Base-by-base conservation (phyloP, 92 coral and sea anemone species). In the Desmophyllum pertusum region DNA sequence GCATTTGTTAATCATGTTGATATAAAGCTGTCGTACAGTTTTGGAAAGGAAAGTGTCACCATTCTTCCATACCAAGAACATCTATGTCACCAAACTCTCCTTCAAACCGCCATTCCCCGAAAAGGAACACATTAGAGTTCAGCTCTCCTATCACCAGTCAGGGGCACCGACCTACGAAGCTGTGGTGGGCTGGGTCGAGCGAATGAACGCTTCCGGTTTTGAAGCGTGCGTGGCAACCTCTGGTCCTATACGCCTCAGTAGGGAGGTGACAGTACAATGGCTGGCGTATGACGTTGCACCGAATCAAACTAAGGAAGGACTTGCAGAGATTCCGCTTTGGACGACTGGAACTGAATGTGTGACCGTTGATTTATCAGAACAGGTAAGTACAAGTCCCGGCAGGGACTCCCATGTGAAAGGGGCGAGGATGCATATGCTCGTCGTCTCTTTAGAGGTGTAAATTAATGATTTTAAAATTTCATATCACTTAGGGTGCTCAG, bases 81-180 rank as follows among this genome's bases (percentile, higher is more conserved):
- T 61, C 50, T 65, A n/a, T 88, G 91, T 68, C 81, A 83, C 59
- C 78, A n/a, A 70, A 64, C 71, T 83, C 70, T 40, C 53, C 43
- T 88, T 88, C 81, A 30, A 73, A 38, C 45, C 88, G 33, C 61
- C 88, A 11, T 88, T 88, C 85, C 50, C 72, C 81, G 3, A 48
- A 17, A 38, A 67, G 14, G 27, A 41, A 15, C 17, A 55, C 30
- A 79, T 88, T 25, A 84, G 79, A 76, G 53, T 88, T 70, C 91
- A 88, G 61, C 81, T 88, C 15, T 83, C 91, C 23, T 37, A 83
- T 75, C 83, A 70, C 61, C 64, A 83, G 53, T 68, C 88, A 21
- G 81, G 83, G 45, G 80, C 70, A n/a, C 90, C 90, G 39, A 92
- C 92, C n/a, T 89, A 92, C 87, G 93, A 92, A 80, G 95, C 95